Conservation (phyloP, 1,140 invertebrate genomes). For the Maconellicoccus hirsutus region DNA sequence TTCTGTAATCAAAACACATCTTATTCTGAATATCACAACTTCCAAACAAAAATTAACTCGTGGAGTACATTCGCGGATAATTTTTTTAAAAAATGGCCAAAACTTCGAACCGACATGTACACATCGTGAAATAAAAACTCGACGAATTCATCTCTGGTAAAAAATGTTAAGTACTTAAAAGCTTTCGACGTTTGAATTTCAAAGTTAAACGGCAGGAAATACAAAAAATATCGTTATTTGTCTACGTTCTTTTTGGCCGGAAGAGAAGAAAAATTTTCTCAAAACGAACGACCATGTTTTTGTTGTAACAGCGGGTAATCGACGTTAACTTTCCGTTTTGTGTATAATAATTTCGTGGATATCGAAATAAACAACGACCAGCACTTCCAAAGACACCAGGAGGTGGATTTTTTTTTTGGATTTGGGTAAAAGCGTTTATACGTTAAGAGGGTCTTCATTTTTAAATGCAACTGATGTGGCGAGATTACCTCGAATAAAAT, state of each 20-base stretch:
- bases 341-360: background rate
- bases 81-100: too few species aligned
- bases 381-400: background rate
- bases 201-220: background rate
- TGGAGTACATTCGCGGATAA: too few species aligned
- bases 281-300: background rate
- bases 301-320: background rate
- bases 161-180: background rate
- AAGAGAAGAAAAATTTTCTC: background rate
- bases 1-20: too few species aligned
- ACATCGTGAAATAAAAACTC: too few species aligned
- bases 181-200: background rate
- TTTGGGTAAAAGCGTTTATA: background rate
- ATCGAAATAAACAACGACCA: slow-evolving; percentile 3
- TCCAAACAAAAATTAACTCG: too few species aligned
- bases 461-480: too few species aligned
- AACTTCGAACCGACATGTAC: too few species aligned
- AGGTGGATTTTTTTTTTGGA: background rate
- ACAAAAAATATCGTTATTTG: background rate
- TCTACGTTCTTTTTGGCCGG: background rate
- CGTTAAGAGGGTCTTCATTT: too few species aligned
- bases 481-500: too few species aligned
- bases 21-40: too few species aligned
- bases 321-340: slow-evolving; percentile 3
- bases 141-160: background rate